A percentile compares a stretch with the other conserved stretches of the same genome.
These are phyloP conservation scores for Furcula furcula DNA, from an alignment of 2,888 invertebrate genomes.

Conservation along the genomic window DNA sequence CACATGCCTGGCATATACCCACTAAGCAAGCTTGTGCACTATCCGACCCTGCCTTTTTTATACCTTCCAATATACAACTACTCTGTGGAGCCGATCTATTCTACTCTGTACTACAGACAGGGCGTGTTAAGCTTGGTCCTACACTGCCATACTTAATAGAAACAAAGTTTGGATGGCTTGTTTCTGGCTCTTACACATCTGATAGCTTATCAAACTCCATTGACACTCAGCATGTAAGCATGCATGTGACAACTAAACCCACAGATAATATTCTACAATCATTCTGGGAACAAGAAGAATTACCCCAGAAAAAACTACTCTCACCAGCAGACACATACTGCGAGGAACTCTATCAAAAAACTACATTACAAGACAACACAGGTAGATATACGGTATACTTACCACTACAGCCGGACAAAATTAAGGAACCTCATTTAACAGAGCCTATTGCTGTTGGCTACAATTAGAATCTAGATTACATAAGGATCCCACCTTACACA, in stretches of 20 bases:
- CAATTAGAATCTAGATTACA: constrained; percentile 13
- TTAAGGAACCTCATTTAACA: constrained; percentile 16
- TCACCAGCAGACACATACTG: constrained; percentile 10
- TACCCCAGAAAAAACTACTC: constrained; percentile 1
- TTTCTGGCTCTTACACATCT: constrained; percentile 4
- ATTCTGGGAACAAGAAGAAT: constrained; percentile 13
- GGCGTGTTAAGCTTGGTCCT: background rate
- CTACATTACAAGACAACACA: constrained; percentile 6
- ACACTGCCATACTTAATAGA: background rate
- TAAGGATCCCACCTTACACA: constrained; percentile 6
- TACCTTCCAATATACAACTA: constrained; percentile 11
- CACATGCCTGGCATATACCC: too few relatives aligned
- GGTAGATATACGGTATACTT: constrained; percentile 7
- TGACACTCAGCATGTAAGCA: too few relatives aligned
- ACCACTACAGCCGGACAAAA: constrained; percentile 8
- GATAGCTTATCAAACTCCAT: too few relatives aligned
- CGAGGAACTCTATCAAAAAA: constrained; percentile 8
- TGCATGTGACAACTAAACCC: background rate
- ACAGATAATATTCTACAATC: constrained; percentile 3
- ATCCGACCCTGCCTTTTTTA: constrained; percentile 9
- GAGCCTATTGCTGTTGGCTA: constrained; percentile 14
- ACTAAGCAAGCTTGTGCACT: too few relatives aligned
- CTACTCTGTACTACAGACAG: constrained; percentile 1
- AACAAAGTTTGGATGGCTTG: constrained; percentile 7
- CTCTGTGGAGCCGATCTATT: constrained; percentile 15